Percentiles rank a stretch among this genome's conserved stretches.
These are phyloP conservation scores for Sibirionetta formosa DNA, from an alignment of 2,797 vertebrate genomes.

Conservation along the genomic window DNA sequence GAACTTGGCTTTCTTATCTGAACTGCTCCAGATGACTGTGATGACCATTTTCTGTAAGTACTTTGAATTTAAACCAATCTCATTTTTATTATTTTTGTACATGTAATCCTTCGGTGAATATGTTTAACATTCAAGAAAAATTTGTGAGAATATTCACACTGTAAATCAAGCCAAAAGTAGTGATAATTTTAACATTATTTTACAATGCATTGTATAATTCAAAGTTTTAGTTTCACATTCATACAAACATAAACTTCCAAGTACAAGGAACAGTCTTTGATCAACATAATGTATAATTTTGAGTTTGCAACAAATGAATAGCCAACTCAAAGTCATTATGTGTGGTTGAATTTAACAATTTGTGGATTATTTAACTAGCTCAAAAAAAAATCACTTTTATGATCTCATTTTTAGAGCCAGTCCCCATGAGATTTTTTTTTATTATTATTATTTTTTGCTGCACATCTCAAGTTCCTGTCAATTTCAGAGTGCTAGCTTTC, in stretches of 20 bases:
- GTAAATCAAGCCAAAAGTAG: neutral
- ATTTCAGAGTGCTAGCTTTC: accelerated
- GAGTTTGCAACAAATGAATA: neutral
- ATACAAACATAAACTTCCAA: neutral
- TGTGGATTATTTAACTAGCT: neutral
- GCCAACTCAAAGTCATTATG: neutral
- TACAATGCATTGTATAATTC: neutral
- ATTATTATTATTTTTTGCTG: accelerated
- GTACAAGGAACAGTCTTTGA: neutral
- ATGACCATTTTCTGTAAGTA: neutral
- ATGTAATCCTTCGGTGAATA: neutral
- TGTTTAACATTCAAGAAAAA: constrained; percentile 14
- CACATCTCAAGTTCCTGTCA: accelerated
- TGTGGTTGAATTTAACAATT: neutral
- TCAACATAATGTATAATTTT: neutral
- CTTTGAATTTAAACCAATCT: neutral
- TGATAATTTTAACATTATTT: neutral
- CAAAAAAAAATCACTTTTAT: neutral
- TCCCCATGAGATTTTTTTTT: too few species aligned
- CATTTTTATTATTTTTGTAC: neutral
- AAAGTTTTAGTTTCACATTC: neutral
- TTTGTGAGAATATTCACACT: neutral
- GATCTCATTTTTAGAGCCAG: neutral
- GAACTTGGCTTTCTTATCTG: neutral
- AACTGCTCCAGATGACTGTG: neutral